These are phyloP conservation scores for Muntiacus reevesi DNA, from an alignment of 2,113 vertebrate genomes.

Conservation along the genomic window DNA sequence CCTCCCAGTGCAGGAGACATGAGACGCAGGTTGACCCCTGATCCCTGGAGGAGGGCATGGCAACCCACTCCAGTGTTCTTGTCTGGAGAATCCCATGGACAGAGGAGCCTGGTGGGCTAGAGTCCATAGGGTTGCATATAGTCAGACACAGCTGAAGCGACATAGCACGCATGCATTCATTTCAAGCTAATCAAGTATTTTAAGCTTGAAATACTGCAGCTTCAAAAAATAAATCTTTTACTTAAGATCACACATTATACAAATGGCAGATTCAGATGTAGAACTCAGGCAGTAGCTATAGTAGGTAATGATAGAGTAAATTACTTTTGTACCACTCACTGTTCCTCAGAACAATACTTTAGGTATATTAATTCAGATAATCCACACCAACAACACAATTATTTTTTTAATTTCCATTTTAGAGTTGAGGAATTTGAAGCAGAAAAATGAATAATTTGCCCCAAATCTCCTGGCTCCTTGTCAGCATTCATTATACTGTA, in stretches of 20 bases:
- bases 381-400: too few species aligned
- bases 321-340: neutral
- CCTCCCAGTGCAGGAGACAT: neutral
- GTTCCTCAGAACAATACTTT: neutral
- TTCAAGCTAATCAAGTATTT: neutral
- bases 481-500: too few species aligned
- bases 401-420: neutral
- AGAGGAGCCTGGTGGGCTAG: neutral
- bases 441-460: neutral
- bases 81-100: neutral
- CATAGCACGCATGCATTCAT: neutral
- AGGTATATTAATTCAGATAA: neutral
- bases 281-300: neutral
- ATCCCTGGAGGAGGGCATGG: neutral
- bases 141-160: neutral
- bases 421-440: neutral
- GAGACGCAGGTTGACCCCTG: neutral
- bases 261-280: neutral
- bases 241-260: neutral
- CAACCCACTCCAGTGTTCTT: neutral
- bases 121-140: neutral
- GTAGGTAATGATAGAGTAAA: rapidly evolving
- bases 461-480: neutral
- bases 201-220: neutral
- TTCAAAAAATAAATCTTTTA: neutral